These are phyloP conservation scores for Berghia stephanieae DNA, from an alignment of 1,140 invertebrate species.

Conservation along the genomic window DNA sequence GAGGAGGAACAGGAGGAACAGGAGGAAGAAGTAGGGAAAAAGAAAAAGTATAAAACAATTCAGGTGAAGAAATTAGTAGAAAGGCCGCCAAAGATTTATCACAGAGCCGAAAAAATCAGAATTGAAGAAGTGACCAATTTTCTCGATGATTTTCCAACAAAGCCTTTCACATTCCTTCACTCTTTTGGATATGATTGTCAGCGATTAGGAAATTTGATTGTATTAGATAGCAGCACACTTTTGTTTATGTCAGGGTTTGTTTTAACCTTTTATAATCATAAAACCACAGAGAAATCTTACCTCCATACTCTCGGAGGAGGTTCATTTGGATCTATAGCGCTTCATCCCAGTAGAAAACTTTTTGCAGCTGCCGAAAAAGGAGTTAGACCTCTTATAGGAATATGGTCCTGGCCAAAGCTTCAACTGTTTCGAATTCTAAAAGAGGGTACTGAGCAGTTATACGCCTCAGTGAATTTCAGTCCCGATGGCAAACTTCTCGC, in stretches of 20 bases:
- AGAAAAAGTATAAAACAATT: constrained; percentile 17
- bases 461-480: constrained; percentile 80
- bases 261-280: constrained; percentile 17
- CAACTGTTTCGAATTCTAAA: constrained; percentile 76
- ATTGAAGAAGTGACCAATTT: not conserved
- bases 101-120: not conserved
- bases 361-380: constrained; percentile 37
- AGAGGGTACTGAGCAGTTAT: constrained; percentile 76
- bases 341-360: constrained; percentile 23
- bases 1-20: not conserved
- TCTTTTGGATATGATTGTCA: constrained; percentile 29
- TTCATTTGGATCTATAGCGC: constrained; percentile 25
- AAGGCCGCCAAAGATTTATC: constrained; percentile 29
- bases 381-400: constrained; percentile 24
- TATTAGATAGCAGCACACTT: constrained; percentile 18
- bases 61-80: constrained; percentile 23
- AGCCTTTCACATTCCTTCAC: not conserved
- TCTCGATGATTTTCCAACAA: not conserved
- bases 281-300: constrained; percentile 17
- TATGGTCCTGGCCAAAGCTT: constrained; percentile 73
- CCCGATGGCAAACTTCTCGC: constrained; percentile 79
- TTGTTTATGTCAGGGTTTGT: constrained; percentile 30
- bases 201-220: constrained; percentile 24
- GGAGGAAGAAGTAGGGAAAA: not conserved
- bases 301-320: constrained; percentile 28